Evolutionary conservation across 2,113 vertebrate genomes (phyloP), one percentile per base, ranked within the genome.

Genomic region (Crotalus helleri): DNA sequence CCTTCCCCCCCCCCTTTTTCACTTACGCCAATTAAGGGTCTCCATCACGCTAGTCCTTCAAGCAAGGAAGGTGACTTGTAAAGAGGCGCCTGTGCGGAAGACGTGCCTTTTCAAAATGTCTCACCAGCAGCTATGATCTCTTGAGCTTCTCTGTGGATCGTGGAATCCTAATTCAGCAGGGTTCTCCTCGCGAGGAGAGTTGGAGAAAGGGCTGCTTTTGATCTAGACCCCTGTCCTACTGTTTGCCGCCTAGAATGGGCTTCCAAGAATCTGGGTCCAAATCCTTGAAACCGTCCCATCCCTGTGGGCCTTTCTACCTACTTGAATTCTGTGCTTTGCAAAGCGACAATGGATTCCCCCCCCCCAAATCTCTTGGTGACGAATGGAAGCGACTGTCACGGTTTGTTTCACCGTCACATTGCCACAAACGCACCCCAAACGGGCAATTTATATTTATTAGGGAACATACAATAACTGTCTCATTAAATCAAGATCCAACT

Each of bases 391-490:
- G 58, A 55, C 26, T 44, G 92, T 0, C 5, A 69, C 0, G 93
- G 81, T 93, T 9, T 15, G 92, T 46, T 94, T 89, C 21, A 53
- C 95, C 87, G 69, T 94, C 95, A 61, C 91, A 0, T 93, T 91
- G 17, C 55, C 0, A 0, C 94, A 92, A 93, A 92, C 33, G 7
- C 59, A n/a, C 89, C 87, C 74, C 94, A 26, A 91, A 39, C 5
- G 93, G 92, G 54, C 95, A 91, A 94, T 46, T 61, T 95, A 92
- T 95, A 69, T 93, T 96, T 94, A 97, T 97, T 96, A 96, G 94
- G 88, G 74, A 93, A 96, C 96, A 96, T 92, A 95, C 96, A 95
- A 85, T 94, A 94, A 95, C 96, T 94, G 96, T 85, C 96, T 94
- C 95, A 23, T 96, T 93, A 95, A 95, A 96, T 97, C 96, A 96